Evolutionary conservation across 1,140 invertebrate species (phyloP).

Genomic region (Papilio helenus): DNA sequence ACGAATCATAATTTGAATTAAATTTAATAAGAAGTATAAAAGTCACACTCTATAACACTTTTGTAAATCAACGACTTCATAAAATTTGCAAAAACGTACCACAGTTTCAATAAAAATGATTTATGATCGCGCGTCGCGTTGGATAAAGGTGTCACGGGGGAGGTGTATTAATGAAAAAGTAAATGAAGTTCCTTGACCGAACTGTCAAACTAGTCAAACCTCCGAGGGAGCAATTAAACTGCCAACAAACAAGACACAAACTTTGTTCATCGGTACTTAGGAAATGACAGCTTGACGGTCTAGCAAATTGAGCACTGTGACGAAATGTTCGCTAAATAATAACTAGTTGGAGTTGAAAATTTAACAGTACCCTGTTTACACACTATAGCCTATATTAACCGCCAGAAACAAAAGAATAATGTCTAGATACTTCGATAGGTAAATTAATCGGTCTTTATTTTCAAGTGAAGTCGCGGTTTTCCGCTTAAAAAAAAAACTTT

Average conservation of each 20-base stretch:
- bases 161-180: slow-evolving; percentile 20
- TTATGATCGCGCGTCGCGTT: not conserved
- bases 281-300: not conserved
- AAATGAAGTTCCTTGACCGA: slow-evolving; percentile 10
- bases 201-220: slow-evolving; percentile 7
- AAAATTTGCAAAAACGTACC: slow-evolving; percentile 1
- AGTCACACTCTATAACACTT: not conserved
- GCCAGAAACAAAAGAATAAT: too few relatives aligned
- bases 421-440: too few relatives aligned
- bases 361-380: too few relatives aligned
- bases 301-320: not conserved
- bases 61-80: not conserved
- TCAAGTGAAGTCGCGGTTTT: too few relatives aligned
- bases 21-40: not conserved
- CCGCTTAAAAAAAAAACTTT: too few relatives aligned
- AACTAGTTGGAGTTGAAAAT: not conserved
- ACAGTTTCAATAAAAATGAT: not conserved
- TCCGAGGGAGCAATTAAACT: slow-evolving; percentile 20
- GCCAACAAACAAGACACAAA: slow-evolving; percentile 2
- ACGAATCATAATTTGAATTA: not conserved
- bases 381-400: too few relatives aligned
- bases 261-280: slow-evolving; percentile 1
- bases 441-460: too few relatives aligned
- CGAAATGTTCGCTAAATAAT: not conserved
- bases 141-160: not conserved